Percentiles rank a stretch among this genome's conserved stretches.
Evolutionary conservation across 2,113 vertebrate species (phyloP).

Genomic region (Paratilapia polleni): DNA sequence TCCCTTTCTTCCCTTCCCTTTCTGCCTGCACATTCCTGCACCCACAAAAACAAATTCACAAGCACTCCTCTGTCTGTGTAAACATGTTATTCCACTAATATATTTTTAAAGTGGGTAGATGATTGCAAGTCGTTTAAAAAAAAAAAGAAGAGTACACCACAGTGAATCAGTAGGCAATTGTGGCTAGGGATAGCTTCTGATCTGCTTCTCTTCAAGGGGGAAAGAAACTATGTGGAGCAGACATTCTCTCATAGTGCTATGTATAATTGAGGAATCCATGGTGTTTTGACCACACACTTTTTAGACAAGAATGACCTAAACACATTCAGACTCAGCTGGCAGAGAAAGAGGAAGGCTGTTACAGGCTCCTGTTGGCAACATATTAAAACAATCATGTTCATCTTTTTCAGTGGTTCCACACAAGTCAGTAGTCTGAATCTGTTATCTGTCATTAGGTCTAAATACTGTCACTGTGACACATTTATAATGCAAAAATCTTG

Average conservation of each 20-base stretch:
- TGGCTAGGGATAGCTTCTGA: slow-evolving; percentile 16
- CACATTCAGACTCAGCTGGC: slow-evolving; percentile 12
- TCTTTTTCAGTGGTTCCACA: slow-evolving; percentile 12
- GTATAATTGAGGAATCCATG: slow-evolving; percentile 33
- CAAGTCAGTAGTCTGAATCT: not conserved
- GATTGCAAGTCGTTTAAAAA: slow-evolving; percentile 30
- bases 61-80: not conserved
- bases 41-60: not conserved
- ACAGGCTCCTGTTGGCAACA: not conserved
- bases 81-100: slow-evolving; percentile 19
- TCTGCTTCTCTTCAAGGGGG: not conserved
- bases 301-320: slow-evolving; percentile 21
- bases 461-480: not conserved
- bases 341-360: not conserved
- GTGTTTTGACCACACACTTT: slow-evolving; percentile 14
- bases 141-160: not conserved
- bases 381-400: slow-evolving; percentile 24
- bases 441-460: not conserved
- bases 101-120: slow-evolving; percentile 15
- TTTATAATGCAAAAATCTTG: not conserved
- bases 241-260: slow-evolving; percentile 15
- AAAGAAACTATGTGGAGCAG: slow-evolving; percentile 20
- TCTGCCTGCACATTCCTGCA: slow-evolving; percentile 7
- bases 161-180: slow-evolving; percentile 27
- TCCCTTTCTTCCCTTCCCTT: no score